Evolutionary conservation across 1,140 invertebrate genomes (phyloP).

Genomic region (Eumeta japonica): DNA sequence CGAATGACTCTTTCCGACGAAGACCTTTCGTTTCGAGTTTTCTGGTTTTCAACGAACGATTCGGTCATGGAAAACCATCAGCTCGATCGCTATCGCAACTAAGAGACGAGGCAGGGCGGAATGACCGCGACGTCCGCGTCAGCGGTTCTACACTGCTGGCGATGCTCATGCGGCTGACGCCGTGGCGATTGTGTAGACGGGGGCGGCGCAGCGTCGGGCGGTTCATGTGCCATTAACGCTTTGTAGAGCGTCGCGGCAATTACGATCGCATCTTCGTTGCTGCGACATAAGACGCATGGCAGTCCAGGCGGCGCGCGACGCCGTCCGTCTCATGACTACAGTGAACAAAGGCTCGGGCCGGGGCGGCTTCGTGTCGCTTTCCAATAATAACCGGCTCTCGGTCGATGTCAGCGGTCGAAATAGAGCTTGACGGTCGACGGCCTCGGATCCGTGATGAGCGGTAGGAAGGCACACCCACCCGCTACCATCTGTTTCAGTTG

Average conservation of each 20-base stretch:
- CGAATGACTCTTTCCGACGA: slow-evolving; percentile 24
- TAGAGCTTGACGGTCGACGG: slow-evolving; percentile 69
- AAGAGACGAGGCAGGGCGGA: slow-evolving; percentile 59
- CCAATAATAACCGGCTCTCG: slow-evolving; percentile 59
- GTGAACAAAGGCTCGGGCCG: slow-evolving; percentile 70
- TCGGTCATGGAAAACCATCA: slow-evolving; percentile 44
- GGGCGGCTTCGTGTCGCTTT: slow-evolving; percentile 61
- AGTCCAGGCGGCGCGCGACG: slow-evolving; percentile 77
- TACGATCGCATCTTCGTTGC: slow-evolving; percentile 84
- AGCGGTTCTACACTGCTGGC: slow-evolving; percentile 59
- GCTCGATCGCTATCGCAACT: slow-evolving; percentile 61
- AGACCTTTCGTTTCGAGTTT: slow-evolving; percentile 25
- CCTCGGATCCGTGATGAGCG: slow-evolving; percentile 81
- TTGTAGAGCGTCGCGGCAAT: slow-evolving; percentile 88
- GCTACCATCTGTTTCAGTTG: slow-evolving; percentile 41
- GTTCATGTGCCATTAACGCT: slow-evolving; percentile 78
- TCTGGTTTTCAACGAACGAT: slow-evolving; percentile 32
- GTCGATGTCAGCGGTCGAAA: slow-evolving; percentile 59
- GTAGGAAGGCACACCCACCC: slow-evolving; percentile 72
- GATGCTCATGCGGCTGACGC: slow-evolving; percentile 68
- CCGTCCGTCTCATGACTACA: slow-evolving; percentile 84
- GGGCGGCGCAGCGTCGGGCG: slow-evolving; percentile 39
- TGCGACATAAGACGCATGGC: slow-evolving; percentile 87
- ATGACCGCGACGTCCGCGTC: slow-evolving; percentile 60
- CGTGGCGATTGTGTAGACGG: slow-evolving; percentile 63